phyloP scores from a whole-genome alignment of 2,113 vertebrate species.

The Pseudorectes ferrugineus region DNA sequence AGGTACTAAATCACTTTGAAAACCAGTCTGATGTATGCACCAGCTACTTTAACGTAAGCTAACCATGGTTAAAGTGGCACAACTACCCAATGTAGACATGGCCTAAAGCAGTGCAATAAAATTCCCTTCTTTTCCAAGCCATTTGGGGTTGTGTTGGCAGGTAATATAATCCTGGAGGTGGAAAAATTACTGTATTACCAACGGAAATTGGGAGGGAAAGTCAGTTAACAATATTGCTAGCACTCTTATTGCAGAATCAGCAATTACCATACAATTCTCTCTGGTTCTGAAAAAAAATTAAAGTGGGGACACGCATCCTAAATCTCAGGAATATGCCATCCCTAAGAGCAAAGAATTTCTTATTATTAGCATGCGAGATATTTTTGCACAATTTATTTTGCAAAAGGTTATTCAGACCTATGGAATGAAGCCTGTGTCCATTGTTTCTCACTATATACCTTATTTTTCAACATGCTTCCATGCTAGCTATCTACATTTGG shows the following conservation, averaged over 20 bases:
- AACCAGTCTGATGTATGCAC: neutral
- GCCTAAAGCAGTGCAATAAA: constrained; percentile 39
- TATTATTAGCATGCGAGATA: neutral
- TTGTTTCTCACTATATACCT: neutral
- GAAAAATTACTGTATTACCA: constrained; percentile 14
- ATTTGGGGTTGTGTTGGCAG: constrained; percentile 14
- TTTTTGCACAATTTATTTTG: neutral
- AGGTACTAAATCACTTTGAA: constrained; percentile 16
- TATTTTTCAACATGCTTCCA: neutral
- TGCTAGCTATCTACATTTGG: neutral
- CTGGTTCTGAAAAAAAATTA: neutral
- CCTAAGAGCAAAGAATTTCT: neutral
- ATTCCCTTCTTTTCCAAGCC: constrained; percentile 18
- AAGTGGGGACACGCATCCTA: neutral
- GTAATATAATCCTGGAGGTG: neutral
- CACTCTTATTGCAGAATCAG: neutral
- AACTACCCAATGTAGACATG: neutral
- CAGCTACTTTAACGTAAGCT: neutral
- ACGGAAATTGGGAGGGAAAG: neutral
- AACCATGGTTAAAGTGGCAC: neutral
- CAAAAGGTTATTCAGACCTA: neutral
- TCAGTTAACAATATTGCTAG: neutral
- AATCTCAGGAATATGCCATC: neutral
- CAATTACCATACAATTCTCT: neutral
- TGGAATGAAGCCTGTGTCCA: neutral